These are phyloP conservation scores for Pempheris klunzingeri DNA, from an alignment of 2,797 vertebrate genomes.

Conservation along the genomic window DNA sequence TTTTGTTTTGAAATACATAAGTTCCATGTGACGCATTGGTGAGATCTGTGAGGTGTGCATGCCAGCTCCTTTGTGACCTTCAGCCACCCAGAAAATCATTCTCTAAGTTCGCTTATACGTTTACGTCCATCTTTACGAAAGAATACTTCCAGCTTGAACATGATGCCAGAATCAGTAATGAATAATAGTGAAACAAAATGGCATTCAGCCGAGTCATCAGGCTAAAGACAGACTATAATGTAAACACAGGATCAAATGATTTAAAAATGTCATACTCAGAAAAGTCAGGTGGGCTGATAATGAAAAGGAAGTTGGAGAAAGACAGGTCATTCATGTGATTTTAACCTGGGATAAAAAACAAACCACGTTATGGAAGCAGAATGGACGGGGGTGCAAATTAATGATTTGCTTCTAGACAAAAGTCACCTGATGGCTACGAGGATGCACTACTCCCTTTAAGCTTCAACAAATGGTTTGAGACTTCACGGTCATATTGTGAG, in stretches of 20 bases:
- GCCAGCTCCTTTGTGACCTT: too few species aligned
- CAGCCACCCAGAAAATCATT: too few species aligned
- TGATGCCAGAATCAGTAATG: background rate
- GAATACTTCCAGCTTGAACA: background rate
- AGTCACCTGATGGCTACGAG: conserved; percentile 1
- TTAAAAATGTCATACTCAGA: background rate
- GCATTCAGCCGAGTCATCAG: background rate
- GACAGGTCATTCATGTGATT: background rate
- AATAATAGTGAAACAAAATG: background rate
- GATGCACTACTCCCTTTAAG: conserved; percentile 6
- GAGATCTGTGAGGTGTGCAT: background rate
- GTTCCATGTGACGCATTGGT: too few species aligned
- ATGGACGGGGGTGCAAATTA: background rate
- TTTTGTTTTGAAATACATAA: too few species aligned
- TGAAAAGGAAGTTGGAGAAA: background rate
- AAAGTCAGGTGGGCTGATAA: background rate
- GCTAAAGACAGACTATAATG: background rate
- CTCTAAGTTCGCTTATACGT: background rate
- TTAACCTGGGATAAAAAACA: background rate
- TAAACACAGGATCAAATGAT: background rate
- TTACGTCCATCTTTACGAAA: background rate
- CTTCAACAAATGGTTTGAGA: conserved; percentile 8
- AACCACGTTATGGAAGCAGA: background rate
- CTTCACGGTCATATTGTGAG: conserved; percentile 46
- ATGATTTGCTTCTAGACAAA: background rate